Conservation (phyloP, 2,888 invertebrate species). For the Monochamus alternatus region DNA sequence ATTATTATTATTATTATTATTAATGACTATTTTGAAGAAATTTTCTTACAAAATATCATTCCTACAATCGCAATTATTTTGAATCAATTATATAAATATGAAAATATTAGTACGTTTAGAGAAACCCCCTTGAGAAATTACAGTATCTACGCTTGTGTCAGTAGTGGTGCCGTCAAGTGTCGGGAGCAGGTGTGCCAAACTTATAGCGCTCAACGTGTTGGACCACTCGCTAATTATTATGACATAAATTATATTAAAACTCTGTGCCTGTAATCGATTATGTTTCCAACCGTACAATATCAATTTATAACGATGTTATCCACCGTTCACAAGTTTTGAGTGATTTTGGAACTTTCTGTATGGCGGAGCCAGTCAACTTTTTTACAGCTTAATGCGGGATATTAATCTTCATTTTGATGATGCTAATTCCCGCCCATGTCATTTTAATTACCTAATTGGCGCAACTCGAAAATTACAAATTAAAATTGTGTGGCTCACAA, state of each 20-base stretch:
- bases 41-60: too few species aligned
- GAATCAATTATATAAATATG: too few species aligned
- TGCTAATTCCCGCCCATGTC: slow-evolving; percentile 51
- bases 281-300: slow-evolving; percentile 58
- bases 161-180: slow-evolving; percentile 59
- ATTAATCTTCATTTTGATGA: slow-evolving; percentile 58
- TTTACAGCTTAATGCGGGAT: slow-evolving; percentile 38
- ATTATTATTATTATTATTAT: too few species aligned
- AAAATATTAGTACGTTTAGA: too few species aligned
- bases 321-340: slow-evolving; percentile 42
- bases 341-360: slow-evolving; percentile 46
- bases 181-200: slow-evolving; percentile 63
- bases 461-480: slow-evolving; percentile 47
- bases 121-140: background rate
- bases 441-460: slow-evolving; percentile 57
- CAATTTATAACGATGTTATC: slow-evolving; percentile 55
- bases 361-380: slow-evolving; percentile 29
- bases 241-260: slow-evolving; percentile 69
- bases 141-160: slow-evolving; percentile 21
- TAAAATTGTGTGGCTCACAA: slow-evolving; percentile 43
- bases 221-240: slow-evolving; percentile 67
- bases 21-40: too few species aligned
- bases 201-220: slow-evolving; percentile 60
- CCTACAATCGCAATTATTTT: too few species aligned
- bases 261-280: slow-evolving; percentile 67